Base-by-base conservation (phyloP, 1,140 invertebrate genomes). In the Euglossa dilemma region DNA sequence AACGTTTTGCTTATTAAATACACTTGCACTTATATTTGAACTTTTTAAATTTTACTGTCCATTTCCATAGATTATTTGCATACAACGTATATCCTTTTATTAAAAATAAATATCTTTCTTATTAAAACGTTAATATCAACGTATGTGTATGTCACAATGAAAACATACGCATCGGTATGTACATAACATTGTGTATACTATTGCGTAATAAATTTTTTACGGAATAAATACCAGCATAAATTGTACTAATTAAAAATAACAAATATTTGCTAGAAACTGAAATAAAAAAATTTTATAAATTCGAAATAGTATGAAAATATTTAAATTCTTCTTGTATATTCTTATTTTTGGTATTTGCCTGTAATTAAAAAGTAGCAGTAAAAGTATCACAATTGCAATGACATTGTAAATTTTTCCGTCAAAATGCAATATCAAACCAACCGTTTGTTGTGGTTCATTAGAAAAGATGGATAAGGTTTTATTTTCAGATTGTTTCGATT, bases 261-360 rank as follows among this genome's bases (percentile, higher is more conserved):
- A 23, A 43, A 43, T 43, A 63, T 20, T 43, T 20, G 23, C 2
- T 23, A 43, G n/a, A 67, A 67, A 45, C 8, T 45, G n/a, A 67
- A 11, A 50, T 28, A 12, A 47, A 9, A 6, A 45, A n/a, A 14
- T 69, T 16, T 2, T 45, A 45, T 6, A 69, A 50, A 20, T 52
- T 28, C 16, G 20, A 52, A 36, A 23, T 54, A 23, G 23, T 77
- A 45, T 83, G 45, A 61, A 78, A 63, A 78, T 25, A 70, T 78
- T 70, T 78, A 47, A 43, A 59, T n/a, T 45, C 56, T 20, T 52
- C 36, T 16, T 70, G 45, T 18, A 70, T 43, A 54, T 18, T 36
- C 28, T 50, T 45, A 6, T 63, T 57, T 14, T n/a, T 70, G 36
- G 25, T 54, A 18, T 63, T n/a, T 0, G 6, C 59, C 81, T 83